Evolutionary conservation across 2,888 invertebrate genomes (phyloP), one percentile per base, ranked within the genome.

Genomic region (Orchesella flavescens): DNA sequence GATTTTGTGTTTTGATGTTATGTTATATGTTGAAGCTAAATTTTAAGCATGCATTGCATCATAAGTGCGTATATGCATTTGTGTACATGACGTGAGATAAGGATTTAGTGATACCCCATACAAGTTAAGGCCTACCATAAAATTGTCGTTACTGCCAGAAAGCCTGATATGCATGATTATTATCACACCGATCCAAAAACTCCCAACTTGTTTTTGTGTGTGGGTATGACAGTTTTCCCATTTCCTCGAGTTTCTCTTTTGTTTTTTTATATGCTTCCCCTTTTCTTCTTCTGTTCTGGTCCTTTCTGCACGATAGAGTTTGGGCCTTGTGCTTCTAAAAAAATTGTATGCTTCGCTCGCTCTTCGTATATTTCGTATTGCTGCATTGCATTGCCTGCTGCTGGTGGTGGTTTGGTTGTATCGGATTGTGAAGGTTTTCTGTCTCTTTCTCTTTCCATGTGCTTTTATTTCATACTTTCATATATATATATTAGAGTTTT

Each of bases 221-320:
- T 81, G 81, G 24, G 44, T 63, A 69, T 81, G 81, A 81, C 81
- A 81, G 68, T 81, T 80, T 77, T 80, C 57, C 53, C 53, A 34
- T 80, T 73, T 71, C 19, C 34, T 71, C 68, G n/a, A 3, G 1
- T 61, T 4, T n/a, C 46, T 43, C 24, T 65, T 73, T 15, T n/a
- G n/a, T n/a, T 59, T 61, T 73, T 46, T 66, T 5, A 19, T 19
- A 49, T 55, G 49, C 61, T 46, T 71, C 44, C 59, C 46, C 43
- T 68, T 46, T 73, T 66, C 57, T 53, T 57, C 59, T 55, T 66
- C 57, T 53, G 44, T 46, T 55, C 10, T 19, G 7, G n/a, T n/a
- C n/a, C n/a, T 19, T 19, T 57, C 19, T 57, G 57, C 13, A 61
- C 10, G 13, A 24, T 61, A 19, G 7, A 44, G 34, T 63, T 43